These are phyloP conservation scores for Mamestra configurata DNA, from an alignment of 1,140 invertebrate species.

Conservation along the genomic window DNA sequence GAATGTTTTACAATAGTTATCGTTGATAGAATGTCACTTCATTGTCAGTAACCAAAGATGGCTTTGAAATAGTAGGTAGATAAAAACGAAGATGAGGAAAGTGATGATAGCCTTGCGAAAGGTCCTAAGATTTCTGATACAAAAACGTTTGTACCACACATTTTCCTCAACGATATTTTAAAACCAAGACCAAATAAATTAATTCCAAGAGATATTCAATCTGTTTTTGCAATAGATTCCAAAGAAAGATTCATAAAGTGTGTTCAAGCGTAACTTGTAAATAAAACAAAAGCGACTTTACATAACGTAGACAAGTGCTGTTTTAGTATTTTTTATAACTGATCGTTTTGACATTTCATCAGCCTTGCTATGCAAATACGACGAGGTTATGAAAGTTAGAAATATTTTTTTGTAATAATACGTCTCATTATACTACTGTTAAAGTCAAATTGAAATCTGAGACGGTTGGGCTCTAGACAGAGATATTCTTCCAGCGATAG, in stretches of 20 bases:
- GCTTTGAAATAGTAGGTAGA: too few species aligned
- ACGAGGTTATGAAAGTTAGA: too few species aligned
- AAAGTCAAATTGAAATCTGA: too few species aligned
- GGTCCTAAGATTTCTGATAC: not conserved
- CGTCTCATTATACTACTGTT: too few species aligned
- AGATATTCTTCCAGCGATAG: too few species aligned
- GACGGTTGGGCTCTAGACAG: too few species aligned
- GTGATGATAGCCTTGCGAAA: not conserved
- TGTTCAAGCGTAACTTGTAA: conserved; percentile 11
- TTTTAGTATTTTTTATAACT: not conserved
- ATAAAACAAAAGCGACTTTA: conserved; percentile 27
- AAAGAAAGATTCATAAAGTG: not conserved
- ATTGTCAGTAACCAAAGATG: too few species aligned
- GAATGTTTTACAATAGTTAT: too few species aligned
- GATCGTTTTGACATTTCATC: not conserved
- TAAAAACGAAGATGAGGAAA: not conserved
- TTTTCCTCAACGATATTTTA: not conserved
- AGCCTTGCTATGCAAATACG: not conserved
- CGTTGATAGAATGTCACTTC: too few species aligned
- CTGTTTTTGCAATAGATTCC: conserved; percentile 12
- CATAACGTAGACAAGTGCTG: conserved; percentile 1
- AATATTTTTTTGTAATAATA: too few species aligned
- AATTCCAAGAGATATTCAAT: too few species aligned
- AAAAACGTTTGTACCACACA: not conserved
- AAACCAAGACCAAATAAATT: conserved; percentile 1